These are phyloP conservation scores for Penaeus monodon DNA, from an alignment of 2,888 invertebrate species.

Conservation along the genomic window DNA sequence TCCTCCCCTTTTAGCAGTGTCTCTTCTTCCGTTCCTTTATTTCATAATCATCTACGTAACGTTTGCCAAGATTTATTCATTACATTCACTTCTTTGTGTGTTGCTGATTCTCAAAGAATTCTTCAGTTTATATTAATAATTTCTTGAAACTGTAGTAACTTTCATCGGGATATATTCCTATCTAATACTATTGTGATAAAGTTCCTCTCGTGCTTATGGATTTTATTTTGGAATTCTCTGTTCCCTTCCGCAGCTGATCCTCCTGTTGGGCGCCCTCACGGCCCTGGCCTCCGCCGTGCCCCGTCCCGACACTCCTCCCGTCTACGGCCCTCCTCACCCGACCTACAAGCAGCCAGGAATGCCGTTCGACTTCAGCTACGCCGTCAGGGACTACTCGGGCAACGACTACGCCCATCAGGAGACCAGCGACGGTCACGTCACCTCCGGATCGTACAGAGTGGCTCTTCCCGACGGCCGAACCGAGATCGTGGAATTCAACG, in stretches of 20 bases:
- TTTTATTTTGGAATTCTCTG: neutral
- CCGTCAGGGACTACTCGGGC: constrained; percentile 30
- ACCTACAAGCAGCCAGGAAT: constrained; percentile 13
- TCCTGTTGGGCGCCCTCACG: neutral
- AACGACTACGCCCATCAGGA: constrained; percentile 13
- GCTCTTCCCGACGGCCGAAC: constrained; percentile 34
- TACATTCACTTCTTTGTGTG: neutral
- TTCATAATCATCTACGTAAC: too few species aligned
- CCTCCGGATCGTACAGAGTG: constrained; percentile 10
- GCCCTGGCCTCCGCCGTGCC: constrained; percentile 5
- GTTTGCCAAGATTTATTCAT: too few species aligned
- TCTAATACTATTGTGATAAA: too few species aligned
- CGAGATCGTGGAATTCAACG: neutral
- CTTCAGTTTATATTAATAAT: too few species aligned
- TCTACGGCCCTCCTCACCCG: neutral
- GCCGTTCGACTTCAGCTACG: constrained; percentile 36
- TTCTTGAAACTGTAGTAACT: too few species aligned
- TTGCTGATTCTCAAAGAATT: too few species aligned
- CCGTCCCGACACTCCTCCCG: constrained; percentile 1
- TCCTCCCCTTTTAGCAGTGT: too few species aligned
- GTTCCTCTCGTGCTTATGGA: too few species aligned
- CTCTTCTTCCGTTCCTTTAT: too few species aligned
- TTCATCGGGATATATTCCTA: too few species aligned
- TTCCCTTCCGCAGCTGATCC: neutral
- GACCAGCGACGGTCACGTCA: constrained; percentile 13